Conservation (phyloP, 2,888 invertebrate species). For the Smittia aterrima region DNA sequence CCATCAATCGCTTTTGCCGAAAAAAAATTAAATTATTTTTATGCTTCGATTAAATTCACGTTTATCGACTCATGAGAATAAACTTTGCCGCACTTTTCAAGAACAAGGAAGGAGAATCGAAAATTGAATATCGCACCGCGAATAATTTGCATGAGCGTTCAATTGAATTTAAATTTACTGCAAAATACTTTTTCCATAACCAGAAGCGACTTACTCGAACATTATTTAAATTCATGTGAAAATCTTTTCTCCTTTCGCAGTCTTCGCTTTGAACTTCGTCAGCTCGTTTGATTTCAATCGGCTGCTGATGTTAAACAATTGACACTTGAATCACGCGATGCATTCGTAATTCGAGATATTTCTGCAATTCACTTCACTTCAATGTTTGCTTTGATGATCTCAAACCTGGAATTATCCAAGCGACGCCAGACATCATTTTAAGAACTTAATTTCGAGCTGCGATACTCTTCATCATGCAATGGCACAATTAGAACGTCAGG, state of each 20-base stretch:
- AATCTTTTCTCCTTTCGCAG: not conserved
- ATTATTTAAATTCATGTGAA: not conserved
- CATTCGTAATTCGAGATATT: not conserved
- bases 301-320: too few species aligned
- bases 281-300: too few species aligned
- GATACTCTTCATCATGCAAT: slow-evolving; percentile 15
- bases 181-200: not conserved
- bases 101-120: slow-evolving; percentile 1
- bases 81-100: not conserved
- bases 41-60: slow-evolving; percentile 29
- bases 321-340: not conserved
- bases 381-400: not conserved
- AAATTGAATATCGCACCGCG: not conserved
- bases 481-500: slow-evolving; percentile 28
- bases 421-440: not conserved
- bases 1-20: slow-evolving; percentile 11
- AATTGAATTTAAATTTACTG: slow-evolving; percentile 19
- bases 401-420: too few species aligned
- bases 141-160: not conserved
- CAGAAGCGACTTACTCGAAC: not conserved
- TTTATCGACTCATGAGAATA: slow-evolving; percentile 21
- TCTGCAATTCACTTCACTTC: not conserved
- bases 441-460: not conserved
- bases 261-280: not conserved
- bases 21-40: slow-evolving; percentile 9